Conservation (phyloP, 2,113 vertebrate species). For the Oreocharis arfaki region DNA sequence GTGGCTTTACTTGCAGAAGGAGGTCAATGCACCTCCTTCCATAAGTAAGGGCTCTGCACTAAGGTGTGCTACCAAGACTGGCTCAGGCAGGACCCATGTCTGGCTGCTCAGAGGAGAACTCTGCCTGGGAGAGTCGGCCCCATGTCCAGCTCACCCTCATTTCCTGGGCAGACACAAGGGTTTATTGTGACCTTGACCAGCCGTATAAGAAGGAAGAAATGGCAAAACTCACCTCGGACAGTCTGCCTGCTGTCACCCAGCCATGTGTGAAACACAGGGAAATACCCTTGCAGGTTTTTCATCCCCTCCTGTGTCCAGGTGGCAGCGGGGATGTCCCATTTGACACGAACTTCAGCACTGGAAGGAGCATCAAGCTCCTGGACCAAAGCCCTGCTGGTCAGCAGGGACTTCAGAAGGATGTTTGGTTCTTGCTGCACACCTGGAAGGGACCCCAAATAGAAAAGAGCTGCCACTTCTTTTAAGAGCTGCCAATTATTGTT, state of each 20-base stretch:
- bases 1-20: neutral
- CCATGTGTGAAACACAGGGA: neutral
- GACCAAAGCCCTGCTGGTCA: neutral
- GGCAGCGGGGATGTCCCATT: accelerated
- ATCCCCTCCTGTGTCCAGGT: neutral
- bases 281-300: neutral
- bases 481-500: neutral
- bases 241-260: neutral
- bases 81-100: neutral
- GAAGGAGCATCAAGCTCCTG: neutral
- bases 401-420: neutral
- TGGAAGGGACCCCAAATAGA: neutral
- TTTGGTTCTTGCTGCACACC: neutral
- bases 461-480: neutral
- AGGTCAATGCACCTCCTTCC: neutral
- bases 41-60: neutral
- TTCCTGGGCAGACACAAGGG: neutral
- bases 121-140: neutral
- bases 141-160: neutral
- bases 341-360: neutral
- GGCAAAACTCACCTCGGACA: neutral
- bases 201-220: neutral
- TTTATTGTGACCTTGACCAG: neutral
- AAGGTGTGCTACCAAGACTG: neutral
- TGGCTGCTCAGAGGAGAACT: neutral